Percentiles rank a stretch among this genome's conserved stretches.
Evolutionary conservation across 1,140 invertebrate genomes (phyloP).

Genomic region (Popillia japonica): DNA sequence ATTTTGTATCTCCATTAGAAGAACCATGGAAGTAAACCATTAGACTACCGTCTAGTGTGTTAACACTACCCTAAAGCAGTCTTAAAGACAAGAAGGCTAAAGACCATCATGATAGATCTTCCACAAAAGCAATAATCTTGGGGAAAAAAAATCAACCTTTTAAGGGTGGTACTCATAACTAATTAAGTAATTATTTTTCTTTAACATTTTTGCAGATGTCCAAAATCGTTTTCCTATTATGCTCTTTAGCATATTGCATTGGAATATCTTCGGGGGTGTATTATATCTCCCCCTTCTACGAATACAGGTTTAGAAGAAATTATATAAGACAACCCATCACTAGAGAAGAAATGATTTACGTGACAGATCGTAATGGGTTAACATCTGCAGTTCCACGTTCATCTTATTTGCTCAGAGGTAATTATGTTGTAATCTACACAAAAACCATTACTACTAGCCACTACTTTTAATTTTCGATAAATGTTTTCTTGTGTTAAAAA

Average conservation of each 20-base stretch:
- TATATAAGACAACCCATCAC: slow-evolving; percentile 16
- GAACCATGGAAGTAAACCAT: no score
- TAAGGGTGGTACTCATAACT: no score
- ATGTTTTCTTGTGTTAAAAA: no score
- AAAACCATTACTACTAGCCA: no score
- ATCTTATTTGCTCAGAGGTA: neutral
- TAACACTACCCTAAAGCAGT: no score
- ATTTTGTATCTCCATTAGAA: no score
- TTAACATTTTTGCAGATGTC: neutral
- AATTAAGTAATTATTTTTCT: neutral
- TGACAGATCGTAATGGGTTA: slow-evolving; percentile 4
- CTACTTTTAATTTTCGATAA: no score
- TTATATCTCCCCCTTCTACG: neutral
- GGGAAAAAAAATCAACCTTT: no score
- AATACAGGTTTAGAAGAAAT: slow-evolving; percentile 6
- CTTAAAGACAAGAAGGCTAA: no score
- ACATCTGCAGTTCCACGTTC: slow-evolving; percentile 13
- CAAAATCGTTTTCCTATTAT: neutral
- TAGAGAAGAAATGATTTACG: slow-evolving; percentile 41
- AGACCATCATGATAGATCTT: no score
- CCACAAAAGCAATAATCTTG: no score
- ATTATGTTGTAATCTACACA: neutral
- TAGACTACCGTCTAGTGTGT: no score
- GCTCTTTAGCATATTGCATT: neutral
- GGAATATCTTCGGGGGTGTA: neutral